Evolutionary conservation across 2,113 vertebrate genomes (phyloP).

Genomic region (Otocyon megalotis): DNA sequence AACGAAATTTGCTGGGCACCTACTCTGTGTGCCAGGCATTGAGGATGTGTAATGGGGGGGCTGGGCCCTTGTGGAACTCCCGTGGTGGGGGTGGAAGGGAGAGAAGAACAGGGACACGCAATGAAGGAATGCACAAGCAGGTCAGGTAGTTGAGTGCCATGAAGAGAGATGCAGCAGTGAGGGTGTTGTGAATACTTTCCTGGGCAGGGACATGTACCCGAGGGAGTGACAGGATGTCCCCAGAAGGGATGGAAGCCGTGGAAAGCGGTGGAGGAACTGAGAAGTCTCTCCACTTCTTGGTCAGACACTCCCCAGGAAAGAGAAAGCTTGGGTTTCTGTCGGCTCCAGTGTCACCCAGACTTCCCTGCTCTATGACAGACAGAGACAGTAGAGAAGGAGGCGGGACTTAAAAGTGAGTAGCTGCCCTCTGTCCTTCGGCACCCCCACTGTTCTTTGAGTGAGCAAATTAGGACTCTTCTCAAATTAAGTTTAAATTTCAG

Average conservation of each 20-base stretch:
- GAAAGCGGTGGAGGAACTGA: background rate
- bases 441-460: background rate
- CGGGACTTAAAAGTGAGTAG: background rate
- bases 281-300: background rate
- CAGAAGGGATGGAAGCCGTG: fast-evolving
- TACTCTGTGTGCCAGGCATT: background rate
- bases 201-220: background rate
- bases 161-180: background rate
- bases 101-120: background rate
- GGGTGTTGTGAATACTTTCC: background rate
- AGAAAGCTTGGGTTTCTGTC: background rate
- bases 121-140: background rate
- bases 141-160: background rate
- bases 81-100: too few species aligned
- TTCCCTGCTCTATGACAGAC: background rate
- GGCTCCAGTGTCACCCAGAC: too few species aligned
- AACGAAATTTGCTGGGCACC: background rate
- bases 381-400: background rate
- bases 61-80: background rate
- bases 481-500: slow-evolving; percentile 12
- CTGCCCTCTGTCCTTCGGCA: background rate
- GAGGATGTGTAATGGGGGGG: background rate
- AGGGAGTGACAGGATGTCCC: fast-evolving
- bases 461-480: background rate
- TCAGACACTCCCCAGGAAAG: too few species aligned